These are phyloP conservation scores for Enteromius treurensis DNA, from an alignment of 2,797 vertebrate species.

Conservation along the genomic window DNA sequence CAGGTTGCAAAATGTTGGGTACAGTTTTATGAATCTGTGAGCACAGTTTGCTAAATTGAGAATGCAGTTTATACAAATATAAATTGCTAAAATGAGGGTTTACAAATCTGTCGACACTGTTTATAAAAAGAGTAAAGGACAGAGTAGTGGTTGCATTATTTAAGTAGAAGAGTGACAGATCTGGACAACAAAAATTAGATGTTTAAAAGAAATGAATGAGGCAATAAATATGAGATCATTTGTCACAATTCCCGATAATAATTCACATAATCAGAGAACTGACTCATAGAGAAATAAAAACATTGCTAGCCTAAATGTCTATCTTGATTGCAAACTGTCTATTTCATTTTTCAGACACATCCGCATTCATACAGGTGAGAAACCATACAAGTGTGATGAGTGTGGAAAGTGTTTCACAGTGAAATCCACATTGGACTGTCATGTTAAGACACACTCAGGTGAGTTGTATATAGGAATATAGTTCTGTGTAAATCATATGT, in stretches of 20 bases:
- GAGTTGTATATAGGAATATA: conserved; percentile 47
- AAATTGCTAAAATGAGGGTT: too few species aligned
- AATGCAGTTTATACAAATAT: too few species aligned
- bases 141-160: neutral
- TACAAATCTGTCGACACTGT: too few species aligned
- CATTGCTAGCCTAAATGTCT: neutral
- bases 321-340: neutral
- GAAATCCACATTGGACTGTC: conserved; percentile 97
- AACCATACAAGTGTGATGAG: conserved; percentile 94
- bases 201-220: neutral
- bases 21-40: neutral
- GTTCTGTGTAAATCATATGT: neutral
- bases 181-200: neutral
- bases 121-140: neutral
- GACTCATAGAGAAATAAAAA: neutral
- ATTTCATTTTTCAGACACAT: conserved; percentile 81
- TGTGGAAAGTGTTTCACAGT: conserved; percentile 97
- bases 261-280: neutral
- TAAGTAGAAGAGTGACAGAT: neutral
- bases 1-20: neutral
- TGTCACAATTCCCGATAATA: neutral
- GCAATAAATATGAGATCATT: neutral
- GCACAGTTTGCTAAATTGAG: neutral
- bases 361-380: conserved; percentile 97
- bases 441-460: conserved; percentile 98